Percentiles rank a stretch among this genome's conserved stretches.
phyloP scores from a whole-genome alignment of 2,888 invertebrate genomes.

The Polyommatus iphigenia region DNA sequence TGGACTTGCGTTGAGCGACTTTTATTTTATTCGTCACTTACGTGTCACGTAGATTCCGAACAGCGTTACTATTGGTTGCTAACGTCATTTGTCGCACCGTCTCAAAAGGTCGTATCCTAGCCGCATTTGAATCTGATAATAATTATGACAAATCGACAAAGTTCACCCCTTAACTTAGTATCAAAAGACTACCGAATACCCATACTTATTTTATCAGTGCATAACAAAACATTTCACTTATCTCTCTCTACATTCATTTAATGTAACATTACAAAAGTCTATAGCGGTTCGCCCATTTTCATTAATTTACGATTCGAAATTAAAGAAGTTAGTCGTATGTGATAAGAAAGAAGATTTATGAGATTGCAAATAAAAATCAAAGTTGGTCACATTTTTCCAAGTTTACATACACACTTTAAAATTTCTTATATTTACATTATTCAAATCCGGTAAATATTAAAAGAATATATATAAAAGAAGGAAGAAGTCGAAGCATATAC shows the following conservation, averaged over 20 bases:
- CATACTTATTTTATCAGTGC: constrained; percentile 36
- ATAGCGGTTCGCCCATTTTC: constrained; percentile 14
- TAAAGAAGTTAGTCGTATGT: neutral
- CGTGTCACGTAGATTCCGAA: neutral
- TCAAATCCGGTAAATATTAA: neutral
- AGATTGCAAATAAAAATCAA: neutral
- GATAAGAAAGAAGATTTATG: neutral
- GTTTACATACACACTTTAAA: neutral
- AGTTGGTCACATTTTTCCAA: neutral
- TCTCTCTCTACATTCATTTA: constrained; percentile 2
- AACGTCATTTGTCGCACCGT: neutral
- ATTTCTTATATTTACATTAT: neutral
- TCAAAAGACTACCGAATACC: constrained; percentile 37
- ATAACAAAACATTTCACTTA: constrained; percentile 34
- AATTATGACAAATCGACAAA: constrained; percentile 44
- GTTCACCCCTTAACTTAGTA: constrained; percentile 27
- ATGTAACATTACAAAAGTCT: neutral
- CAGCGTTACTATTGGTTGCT: neutral
- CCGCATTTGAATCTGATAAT: neutral
- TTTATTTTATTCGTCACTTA: neutral
- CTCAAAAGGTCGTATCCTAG: neutral
- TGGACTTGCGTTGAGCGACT: neutral
- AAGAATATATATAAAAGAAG: neutral
- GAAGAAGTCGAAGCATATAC: neutral
- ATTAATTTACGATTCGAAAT: neutral